A percentile compares a stretch with the other conserved stretches of the same genome.
phyloP scores from a whole-genome alignment of 1,140 invertebrate species.

The Drosophila repleta region DNA sequence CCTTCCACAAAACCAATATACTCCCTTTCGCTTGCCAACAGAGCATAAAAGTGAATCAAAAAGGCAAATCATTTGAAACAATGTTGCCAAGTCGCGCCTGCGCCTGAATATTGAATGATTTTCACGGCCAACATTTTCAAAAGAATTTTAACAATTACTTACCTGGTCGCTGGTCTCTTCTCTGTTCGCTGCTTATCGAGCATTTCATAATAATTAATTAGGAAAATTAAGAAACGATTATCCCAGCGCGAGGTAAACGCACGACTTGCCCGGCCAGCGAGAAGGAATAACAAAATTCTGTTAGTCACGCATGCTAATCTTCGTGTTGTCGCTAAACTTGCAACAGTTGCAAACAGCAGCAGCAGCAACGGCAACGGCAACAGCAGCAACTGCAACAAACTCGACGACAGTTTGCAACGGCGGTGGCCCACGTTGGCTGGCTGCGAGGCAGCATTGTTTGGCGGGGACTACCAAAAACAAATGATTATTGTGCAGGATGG shows the following conservation, averaged over 20 bases:
- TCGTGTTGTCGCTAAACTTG: constrained; percentile 79
- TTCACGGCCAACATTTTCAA: background rate
- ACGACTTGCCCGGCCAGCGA: constrained; percentile 46
- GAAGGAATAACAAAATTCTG: constrained; percentile 76
- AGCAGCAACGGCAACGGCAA: constrained; percentile 36
- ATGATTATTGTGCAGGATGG: constrained; percentile 65
- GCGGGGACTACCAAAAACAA: constrained; percentile 59
- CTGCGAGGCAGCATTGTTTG: constrained; percentile 63
- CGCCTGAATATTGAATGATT: constrained; percentile 15
- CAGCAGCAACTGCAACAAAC: constrained; percentile 45
- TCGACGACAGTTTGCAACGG: constrained; percentile 41
- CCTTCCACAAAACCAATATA: too few relatives aligned
- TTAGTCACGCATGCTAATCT: constrained; percentile 83
- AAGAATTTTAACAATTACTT: constrained; percentile 10
- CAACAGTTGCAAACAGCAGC: constrained; percentile 63
- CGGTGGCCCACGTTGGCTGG: constrained; percentile 46
- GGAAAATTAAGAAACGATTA: constrained; percentile 80
- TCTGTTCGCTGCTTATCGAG: constrained; percentile 58
- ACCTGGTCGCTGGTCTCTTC: too few relatives aligned
- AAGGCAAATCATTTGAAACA: constrained; percentile 43
- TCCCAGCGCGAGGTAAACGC: constrained; percentile 50
- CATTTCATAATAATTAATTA: constrained; percentile 79
- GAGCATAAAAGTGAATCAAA: constrained; percentile 8
- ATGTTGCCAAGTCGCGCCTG: constrained; percentile 20
- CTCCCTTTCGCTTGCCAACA: too few relatives aligned